Evolutionary conservation across 2,113 vertebrate species (phyloP).

Genomic region (Cathartes aura): DNA sequence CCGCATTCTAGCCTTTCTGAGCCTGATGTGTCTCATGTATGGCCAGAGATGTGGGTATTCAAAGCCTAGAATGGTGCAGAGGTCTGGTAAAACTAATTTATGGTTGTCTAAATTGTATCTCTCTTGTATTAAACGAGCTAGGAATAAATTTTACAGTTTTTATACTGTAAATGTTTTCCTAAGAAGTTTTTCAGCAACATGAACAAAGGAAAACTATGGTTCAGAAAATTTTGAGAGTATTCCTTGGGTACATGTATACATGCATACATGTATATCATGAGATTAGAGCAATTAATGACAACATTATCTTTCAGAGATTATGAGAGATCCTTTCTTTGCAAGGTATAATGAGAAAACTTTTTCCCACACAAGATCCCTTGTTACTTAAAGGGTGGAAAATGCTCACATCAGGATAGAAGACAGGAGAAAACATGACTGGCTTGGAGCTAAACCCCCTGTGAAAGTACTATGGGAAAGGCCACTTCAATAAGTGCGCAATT

Average conservation of each 20-base stretch:
- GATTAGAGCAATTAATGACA: not conserved
- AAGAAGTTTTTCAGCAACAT: not conserved
- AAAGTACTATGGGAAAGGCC: slow-evolving; percentile 23
- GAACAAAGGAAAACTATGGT: not conserved
- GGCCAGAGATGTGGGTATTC: not conserved
- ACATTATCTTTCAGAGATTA: not conserved
- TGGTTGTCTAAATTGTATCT: not conserved
- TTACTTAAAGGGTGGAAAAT: slow-evolving; percentile 25
- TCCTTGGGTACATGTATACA: not conserved
- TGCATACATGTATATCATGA: not conserved
- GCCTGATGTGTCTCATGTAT: not conserved
- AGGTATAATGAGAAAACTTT: slow-evolving; percentile 2
- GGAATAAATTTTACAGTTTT: not conserved
- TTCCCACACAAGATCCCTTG: not conserved
- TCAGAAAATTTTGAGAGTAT: not conserved
- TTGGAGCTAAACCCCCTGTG: not conserved
- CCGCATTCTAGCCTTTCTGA: not conserved
- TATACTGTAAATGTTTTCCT: not conserved
- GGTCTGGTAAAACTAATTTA: not conserved
- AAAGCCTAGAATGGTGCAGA: not conserved
- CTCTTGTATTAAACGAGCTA: not conserved
- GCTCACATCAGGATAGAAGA: not conserved
- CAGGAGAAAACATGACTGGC: not conserved
- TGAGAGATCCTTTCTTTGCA: not conserved
- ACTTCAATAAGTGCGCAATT: not conserved